Conservation (phyloP, 2,797 vertebrate genomes). For the Setipinna tenuifilis region DNA sequence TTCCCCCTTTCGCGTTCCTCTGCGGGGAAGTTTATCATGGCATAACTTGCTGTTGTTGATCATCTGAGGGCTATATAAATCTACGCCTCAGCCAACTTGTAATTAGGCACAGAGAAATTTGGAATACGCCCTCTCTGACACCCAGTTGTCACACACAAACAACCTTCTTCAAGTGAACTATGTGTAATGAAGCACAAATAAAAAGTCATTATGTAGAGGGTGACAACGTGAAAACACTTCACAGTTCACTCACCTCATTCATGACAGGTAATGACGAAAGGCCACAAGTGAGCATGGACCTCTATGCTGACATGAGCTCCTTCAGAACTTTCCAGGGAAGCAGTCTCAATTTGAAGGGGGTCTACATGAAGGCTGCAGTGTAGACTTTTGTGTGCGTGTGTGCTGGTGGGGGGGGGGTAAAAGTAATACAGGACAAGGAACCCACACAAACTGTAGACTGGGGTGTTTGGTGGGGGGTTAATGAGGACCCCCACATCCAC, state of each 20-base stretch:
- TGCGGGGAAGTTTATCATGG: constrained; percentile 7
- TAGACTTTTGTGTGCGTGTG: not conserved
- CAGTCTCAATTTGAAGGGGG: not conserved
- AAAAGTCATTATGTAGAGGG: not conserved
- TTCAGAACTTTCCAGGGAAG: not conserved
- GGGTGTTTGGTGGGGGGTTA: too few relatives aligned
- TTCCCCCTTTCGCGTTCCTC: not conserved
- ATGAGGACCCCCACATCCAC: too few relatives aligned
- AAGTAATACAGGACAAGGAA: too few relatives aligned
- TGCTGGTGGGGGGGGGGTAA: too few relatives aligned
- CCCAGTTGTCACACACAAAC: not conserved
- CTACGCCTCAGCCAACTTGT: constrained; percentile 18
- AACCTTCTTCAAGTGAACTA: not conserved
- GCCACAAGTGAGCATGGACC: not conserved
- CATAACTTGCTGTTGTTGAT: constrained; percentile 11
- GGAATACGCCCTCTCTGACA: constrained; percentile 12
- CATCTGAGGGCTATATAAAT: constrained; percentile 25
- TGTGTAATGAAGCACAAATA: not conserved
- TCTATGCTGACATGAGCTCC: not conserved
- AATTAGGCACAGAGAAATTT: constrained; percentile 16
- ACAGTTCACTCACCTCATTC: not conserved
- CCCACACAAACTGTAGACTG: too few relatives aligned
- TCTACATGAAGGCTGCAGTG: not conserved
- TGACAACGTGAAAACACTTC: not conserved
- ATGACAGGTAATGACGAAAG: not conserved